phyloP scores from a whole-genome alignment of 64 coral and sea anemone species.

The Montipora cactus region DNA sequence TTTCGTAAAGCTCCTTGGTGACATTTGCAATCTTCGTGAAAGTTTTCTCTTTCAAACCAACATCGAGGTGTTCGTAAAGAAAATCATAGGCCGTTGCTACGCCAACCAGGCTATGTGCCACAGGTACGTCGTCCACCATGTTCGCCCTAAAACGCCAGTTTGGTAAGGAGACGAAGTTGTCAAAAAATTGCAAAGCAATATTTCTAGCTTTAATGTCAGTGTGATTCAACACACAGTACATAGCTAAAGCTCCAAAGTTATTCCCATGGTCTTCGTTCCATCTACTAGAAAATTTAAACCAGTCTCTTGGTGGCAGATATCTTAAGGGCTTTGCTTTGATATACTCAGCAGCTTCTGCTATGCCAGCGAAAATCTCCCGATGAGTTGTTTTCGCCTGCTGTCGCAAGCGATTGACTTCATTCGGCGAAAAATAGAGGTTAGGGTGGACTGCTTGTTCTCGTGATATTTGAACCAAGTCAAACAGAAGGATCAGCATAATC shows the following conservation, averaged over 20 bases:
- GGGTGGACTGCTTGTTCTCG: slow-evolving; percentile 9
- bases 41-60: slow-evolving; percentile 27
- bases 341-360: slow-evolving; percentile 35
- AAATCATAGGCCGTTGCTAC: slow-evolving; percentile 90
- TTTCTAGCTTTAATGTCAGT: slow-evolving; percentile 48
- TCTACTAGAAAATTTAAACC: slow-evolving; percentile 59
- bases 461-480: not conserved
- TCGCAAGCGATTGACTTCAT: slow-evolving; percentile 43
- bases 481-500: not conserved
- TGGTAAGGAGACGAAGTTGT: slow-evolving; percentile 29
- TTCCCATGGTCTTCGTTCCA: slow-evolving; percentile 96
- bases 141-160: slow-evolving; percentile 74
- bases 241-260: slow-evolving; percentile 63
- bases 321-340: slow-evolving; percentile 46
- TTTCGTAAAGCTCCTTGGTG: slow-evolving; percentile 64
- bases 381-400: slow-evolving; percentile 67
- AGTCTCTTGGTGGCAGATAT: slow-evolving; percentile 58
- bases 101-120: slow-evolving; percentile 83
- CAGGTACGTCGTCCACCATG: slow-evolving; percentile 84
- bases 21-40: slow-evolving; percentile 51
- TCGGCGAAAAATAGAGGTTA: slow-evolving; percentile 56
- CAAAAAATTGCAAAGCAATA: slow-evolving; percentile 66
- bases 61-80: slow-evolving; percentile 60
- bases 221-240: slow-evolving; percentile 80
- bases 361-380: slow-evolving; percentile 55